phyloP scores from a whole-genome alignment of 2,888 invertebrate species.

The Aporophyla nigra region DNA sequence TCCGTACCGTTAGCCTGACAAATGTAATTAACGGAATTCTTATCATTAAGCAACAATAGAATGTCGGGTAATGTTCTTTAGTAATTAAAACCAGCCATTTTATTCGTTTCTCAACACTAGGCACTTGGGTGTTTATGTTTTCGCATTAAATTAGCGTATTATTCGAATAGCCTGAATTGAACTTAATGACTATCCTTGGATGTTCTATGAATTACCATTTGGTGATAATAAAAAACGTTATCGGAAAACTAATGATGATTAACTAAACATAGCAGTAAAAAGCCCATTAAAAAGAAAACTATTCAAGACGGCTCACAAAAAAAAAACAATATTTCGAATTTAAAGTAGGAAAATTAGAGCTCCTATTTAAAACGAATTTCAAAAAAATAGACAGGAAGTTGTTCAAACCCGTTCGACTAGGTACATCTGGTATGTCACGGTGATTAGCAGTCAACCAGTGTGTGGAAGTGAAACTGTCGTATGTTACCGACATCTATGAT shows the following conservation, averaged over 20 bases:
- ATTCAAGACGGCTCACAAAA: not conserved
- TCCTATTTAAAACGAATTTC: not conserved
- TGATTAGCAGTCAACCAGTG: slow-evolving; percentile 59
- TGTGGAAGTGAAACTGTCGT: slow-evolving; percentile 71
- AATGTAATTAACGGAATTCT: slow-evolving; percentile 82
- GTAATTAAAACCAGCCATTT: slow-evolving; percentile 51
- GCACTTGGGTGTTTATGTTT: slow-evolving; percentile 14
- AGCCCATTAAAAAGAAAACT: not conserved
- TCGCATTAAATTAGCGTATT: slow-evolving; percentile 7
- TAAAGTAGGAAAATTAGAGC: not conserved
- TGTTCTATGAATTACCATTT: not conserved
- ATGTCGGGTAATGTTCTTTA: slow-evolving; percentile 62
- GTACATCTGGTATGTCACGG: slow-evolving; percentile 43
- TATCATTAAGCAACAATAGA: slow-evolving; percentile 71
- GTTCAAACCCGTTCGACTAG: slow-evolving; percentile 12
- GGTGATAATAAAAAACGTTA: not conserved
- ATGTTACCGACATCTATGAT: slow-evolving; percentile 61
- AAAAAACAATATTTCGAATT: not conserved
- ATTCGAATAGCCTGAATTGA: not conserved
- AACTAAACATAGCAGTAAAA: not conserved
- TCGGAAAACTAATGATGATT: not conserved
- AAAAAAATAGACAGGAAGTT: slow-evolving; percentile 20
- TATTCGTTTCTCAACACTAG: slow-evolving; percentile 36
- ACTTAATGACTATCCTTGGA: not conserved
- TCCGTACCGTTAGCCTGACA: slow-evolving; percentile 84